These are phyloP conservation scores for Smithornis capensis DNA, from an alignment of 2,113 vertebrate species.

Conservation along the genomic window DNA sequence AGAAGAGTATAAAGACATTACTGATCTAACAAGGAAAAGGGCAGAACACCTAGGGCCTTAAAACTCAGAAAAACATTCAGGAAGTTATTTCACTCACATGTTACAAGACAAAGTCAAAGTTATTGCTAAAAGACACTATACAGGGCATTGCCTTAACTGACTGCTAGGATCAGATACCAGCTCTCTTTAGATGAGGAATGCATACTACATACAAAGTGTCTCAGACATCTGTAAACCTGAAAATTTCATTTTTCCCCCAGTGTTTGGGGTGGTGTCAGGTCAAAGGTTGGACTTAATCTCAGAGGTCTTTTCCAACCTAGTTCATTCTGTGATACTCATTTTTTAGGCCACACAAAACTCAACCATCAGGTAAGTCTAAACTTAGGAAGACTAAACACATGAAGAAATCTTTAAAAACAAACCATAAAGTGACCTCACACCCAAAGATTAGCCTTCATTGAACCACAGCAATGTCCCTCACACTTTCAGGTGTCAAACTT, in stretches of 20 bases:
- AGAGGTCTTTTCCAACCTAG: no score
- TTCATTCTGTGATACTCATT: not conserved
- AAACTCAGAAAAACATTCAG: not conserved
- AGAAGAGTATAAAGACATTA: not conserved
- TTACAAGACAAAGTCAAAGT: not conserved
- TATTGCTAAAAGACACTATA: not conserved
- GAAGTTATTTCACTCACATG: not conserved
- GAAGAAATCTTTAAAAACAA: not conserved
- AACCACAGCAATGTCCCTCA: not conserved
- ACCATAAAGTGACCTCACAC: not conserved
- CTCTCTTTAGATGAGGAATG: not conserved
- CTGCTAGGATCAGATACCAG: not conserved
- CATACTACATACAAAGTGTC: accelerated
- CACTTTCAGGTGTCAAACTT: not conserved
- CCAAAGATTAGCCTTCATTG: not conserved
- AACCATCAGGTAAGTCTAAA: not conserved
- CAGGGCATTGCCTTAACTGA: not conserved
- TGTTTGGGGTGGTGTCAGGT: not conserved
- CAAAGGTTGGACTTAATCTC: no score
- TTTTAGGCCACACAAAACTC: not conserved
- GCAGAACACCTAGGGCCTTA: not conserved
- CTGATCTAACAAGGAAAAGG: not conserved
- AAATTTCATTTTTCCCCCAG: not conserved
- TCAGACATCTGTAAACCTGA: not conserved
- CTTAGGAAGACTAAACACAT: not conserved